Percentiles rank a stretch among this genome's conserved stretches.
Conservation (phyloP, 2,888 invertebrate genomes). For the Cryptops parisi region DNA sequence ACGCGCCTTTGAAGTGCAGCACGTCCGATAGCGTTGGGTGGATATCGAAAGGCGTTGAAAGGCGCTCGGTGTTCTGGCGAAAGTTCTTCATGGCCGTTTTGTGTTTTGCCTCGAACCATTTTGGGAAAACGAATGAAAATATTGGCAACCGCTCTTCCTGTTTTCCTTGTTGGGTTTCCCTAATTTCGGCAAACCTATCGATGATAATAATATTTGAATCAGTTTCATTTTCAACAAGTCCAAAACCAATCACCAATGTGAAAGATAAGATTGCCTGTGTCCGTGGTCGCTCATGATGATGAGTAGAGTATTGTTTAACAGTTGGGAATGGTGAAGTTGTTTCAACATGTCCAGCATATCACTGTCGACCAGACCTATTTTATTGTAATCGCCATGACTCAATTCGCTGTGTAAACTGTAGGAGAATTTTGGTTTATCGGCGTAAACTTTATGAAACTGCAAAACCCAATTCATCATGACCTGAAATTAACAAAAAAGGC, state of each 20-base stretch:
- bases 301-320: constrained; percentile 62
- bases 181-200: constrained; percentile 57
- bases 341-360: constrained; percentile 45
- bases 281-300: constrained; percentile 92
- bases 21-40: constrained; percentile 61
- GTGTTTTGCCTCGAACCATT: constrained; percentile 46
- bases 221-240: no score
- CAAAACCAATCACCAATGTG: no score
- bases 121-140: constrained; percentile 62
- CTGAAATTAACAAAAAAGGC: constrained; percentile 26
- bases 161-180: constrained; percentile 78
- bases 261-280: no score
- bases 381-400: constrained; percentile 71
- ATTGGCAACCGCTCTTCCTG: constrained; percentile 81
- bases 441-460: constrained; percentile 45
- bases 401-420: constrained; percentile 82
- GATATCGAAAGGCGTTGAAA: constrained; percentile 81
- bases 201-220: no score
- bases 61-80: constrained; percentile 45
- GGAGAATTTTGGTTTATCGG: constrained; percentile 55
- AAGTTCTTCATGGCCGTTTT: constrained; percentile 44
- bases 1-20: constrained; percentile 34
- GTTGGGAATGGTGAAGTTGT: constrained; percentile 42
- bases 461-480: constrained; percentile 39
- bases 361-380: constrained; percentile 59